These are phyloP conservation scores for Syritta pipiens DNA, from an alignment of 2,888 invertebrate species.

Conservation along the genomic window DNA sequence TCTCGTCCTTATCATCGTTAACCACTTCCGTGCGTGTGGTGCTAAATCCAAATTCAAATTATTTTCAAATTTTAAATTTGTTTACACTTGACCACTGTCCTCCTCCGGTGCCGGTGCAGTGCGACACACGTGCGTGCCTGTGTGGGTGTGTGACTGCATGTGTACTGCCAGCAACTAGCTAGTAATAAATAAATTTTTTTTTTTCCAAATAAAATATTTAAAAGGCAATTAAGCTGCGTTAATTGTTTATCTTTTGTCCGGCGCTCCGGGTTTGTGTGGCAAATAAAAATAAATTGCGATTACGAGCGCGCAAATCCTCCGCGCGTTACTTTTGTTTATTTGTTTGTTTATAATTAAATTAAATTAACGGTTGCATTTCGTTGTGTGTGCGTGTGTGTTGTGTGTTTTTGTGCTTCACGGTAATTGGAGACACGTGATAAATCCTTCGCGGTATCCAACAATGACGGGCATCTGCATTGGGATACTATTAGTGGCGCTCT, in stretches of 20 bases:
- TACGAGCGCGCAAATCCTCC: neutral
- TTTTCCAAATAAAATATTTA: slow-evolving; percentile 54
- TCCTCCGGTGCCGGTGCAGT: no score
- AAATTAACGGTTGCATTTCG: slow-evolving; percentile 58
- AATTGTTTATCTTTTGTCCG: slow-evolving; percentile 50
- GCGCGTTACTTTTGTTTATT: slow-evolving; percentile 4
- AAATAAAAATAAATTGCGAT: neutral
- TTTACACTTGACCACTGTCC: no score
- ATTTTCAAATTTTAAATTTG: no score
- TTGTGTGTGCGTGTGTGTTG: neutral
- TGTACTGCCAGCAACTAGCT: neutral
- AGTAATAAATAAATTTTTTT: slow-evolving; percentile 1
- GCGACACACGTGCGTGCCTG: no score
- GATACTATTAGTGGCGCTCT: slow-evolving; percentile 75
- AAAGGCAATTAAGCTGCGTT: slow-evolving; percentile 60
- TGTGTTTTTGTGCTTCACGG: slow-evolving; percentile 29
- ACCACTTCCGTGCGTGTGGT: no score
- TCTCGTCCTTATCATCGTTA: no score
- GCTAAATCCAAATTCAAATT: no score
- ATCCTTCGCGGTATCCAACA: slow-evolving; percentile 39
- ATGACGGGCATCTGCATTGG: slow-evolving; percentile 74
- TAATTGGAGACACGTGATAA: slow-evolving; percentile 55
- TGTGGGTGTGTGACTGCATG: no score
- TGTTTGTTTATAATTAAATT: slow-evolving; percentile 64
- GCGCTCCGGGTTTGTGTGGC: neutral